Percentiles rank a stretch among this genome's conserved stretches.
Evolutionary conservation across 2,888 invertebrate genomes (phyloP).

Genomic region (Ctenicera cuprea): DNA sequence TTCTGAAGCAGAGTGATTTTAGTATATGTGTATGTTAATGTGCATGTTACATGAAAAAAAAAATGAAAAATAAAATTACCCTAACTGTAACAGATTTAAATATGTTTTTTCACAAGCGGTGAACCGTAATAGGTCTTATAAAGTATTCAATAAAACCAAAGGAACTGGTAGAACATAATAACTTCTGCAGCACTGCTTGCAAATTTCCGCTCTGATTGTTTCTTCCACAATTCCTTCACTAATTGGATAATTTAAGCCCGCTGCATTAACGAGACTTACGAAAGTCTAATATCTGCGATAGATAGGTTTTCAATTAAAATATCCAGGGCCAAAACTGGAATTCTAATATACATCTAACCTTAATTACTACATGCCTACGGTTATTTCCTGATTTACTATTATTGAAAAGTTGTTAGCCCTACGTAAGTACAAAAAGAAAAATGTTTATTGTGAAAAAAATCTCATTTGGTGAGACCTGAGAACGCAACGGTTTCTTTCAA

Average conservation of each 20-base stretch:
- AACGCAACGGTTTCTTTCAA: background rate
- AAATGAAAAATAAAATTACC: too few species aligned
- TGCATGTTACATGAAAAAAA: too few species aligned
- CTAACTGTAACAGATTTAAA: too few species aligned
- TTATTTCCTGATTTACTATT: too few species aligned
- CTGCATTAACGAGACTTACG: background rate
- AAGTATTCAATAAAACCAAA: background rate
- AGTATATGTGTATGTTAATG: too few species aligned
- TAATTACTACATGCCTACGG: too few species aligned
- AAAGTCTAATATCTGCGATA: background rate
- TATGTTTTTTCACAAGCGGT: too few species aligned
- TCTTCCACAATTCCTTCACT: background rate
- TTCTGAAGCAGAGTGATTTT: too few species aligned
- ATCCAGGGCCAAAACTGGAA: background rate
- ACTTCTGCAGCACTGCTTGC: background rate
- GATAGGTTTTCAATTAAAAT: background rate
- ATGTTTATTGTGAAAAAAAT: slow-evolving; percentile 1
- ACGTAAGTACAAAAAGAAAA: background rate
- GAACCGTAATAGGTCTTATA: too few species aligned
- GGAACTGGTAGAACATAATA: background rate
- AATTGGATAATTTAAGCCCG: background rate
- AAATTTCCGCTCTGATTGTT: background rate
- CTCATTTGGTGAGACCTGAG: background rate
- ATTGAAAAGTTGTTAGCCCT: too few species aligned
- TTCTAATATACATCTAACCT: too few species aligned